A percentile compares a stretch with the other conserved stretches of the same genome.
These are phyloP conservation scores for Philopedon plagiatum DNA, from an alignment of 2,888 invertebrate species.

Conservation along the genomic window DNA sequence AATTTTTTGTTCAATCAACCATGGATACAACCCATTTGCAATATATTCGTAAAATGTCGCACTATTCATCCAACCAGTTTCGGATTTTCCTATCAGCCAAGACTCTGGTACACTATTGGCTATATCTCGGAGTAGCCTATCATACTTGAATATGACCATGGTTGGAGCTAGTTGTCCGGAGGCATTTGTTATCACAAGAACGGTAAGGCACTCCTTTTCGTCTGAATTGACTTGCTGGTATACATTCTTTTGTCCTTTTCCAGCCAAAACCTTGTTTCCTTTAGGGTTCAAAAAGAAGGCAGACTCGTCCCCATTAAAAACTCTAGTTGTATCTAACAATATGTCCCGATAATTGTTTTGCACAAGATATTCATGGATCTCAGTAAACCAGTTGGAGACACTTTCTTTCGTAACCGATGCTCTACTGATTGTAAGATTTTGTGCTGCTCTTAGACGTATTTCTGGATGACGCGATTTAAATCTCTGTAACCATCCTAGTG, in stretches of 20 bases:
- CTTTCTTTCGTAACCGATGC: no score
- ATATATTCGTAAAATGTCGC: constrained; percentile 23
- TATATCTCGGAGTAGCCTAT: neutral
- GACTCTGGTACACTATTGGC: neutral
- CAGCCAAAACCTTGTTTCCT: constrained; percentile 6
- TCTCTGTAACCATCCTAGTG: no score
- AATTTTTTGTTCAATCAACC: no score
- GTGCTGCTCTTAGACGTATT: no score
- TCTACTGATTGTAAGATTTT: no score
- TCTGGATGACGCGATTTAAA: no score
- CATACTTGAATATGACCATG: constrained; percentile 25
- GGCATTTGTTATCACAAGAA: no score
- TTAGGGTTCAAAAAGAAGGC: constrained; percentile 40
- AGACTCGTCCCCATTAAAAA: constrained; percentile 40
- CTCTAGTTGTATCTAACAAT: constrained; percentile 1
- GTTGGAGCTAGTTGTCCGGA: no score
- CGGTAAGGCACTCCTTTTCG: constrained; percentile 43
- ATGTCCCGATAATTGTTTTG: no score
- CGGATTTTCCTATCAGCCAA: constrained; percentile 18
- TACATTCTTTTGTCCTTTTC: constrained; percentile 26
- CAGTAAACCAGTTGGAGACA: no score
- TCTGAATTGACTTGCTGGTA: constrained; percentile 24
- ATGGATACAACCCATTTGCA: constrained; percentile 14
- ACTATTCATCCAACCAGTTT: constrained; percentile 32
- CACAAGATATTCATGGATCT: no score